Evolutionary conservation across 2,113 vertebrate genomes (phyloP).

Genomic region (Psittacara wagleri): DNA sequence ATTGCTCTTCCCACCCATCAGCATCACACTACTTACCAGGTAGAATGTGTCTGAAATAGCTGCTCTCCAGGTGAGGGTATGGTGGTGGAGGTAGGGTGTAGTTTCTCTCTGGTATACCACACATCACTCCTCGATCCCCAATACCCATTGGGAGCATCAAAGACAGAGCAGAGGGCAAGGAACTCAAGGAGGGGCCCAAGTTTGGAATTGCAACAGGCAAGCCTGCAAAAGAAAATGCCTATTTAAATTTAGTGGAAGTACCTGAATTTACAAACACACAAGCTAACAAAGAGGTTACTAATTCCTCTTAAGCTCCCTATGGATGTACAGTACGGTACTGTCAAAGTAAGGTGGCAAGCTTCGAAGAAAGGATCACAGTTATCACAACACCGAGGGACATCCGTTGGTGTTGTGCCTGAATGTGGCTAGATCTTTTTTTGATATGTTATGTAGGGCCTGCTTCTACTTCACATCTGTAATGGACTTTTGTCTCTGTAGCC

Average conservation of each 20-base stretch:
- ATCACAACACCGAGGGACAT: not conserved
- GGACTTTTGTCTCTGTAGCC: not conserved
- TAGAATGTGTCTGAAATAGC: conserved; percentile 97
- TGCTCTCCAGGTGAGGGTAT: conserved; percentile 97
- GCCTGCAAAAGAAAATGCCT: conserved; percentile 73
- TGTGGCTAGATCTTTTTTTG: not conserved
- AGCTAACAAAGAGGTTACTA: not conserved
- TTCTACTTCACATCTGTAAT: not conserved
- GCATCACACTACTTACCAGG: conserved; percentile 79
- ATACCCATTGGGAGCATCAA: conserved; percentile 99
- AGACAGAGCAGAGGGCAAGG: conserved; percentile 93
- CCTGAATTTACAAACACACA: not conserved
- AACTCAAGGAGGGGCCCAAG: conserved; percentile 90
- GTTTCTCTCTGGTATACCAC: conserved; percentile 95
- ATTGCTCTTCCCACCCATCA: not conserved
- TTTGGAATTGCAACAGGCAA: conserved; percentile 97
- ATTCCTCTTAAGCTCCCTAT: not conserved
- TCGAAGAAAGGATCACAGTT: not conserved
- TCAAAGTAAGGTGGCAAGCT: not conserved
- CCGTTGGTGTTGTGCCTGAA: not conserved
- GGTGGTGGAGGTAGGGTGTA: conserved; percentile 95
- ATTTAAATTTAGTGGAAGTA: not conserved
- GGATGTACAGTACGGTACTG: not conserved
- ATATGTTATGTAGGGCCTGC: not conserved
- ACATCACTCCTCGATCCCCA: conserved; percentile 96